Evolutionary conservation across 1,140 invertebrate genomes (phyloP).

Genomic region (Neodiprion fabricii): DNA sequence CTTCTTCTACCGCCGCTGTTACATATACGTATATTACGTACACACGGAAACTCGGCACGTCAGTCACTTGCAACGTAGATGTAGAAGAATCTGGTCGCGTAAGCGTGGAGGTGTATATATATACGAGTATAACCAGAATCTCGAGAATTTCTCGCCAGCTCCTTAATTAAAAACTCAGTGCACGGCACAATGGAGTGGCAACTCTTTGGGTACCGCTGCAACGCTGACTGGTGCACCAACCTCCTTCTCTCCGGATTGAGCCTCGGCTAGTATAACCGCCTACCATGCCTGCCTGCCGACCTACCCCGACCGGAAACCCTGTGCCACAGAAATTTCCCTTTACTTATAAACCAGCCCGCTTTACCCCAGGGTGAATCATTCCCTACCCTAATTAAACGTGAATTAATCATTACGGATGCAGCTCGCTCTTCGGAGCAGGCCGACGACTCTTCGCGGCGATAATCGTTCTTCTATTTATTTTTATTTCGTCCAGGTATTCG

Average conservation of each 20-base stretch:
- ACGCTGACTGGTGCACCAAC: neutral
- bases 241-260: neutral
- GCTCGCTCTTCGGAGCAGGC: too few relatives aligned
- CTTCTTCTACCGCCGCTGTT: too few relatives aligned
- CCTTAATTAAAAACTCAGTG: constrained; percentile 51
- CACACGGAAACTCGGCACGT: neutral
- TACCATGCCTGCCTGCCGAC: too few relatives aligned
- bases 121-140: constrained; percentile 18
- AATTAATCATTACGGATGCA: too few relatives aligned
- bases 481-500: too few relatives aligned
- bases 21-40: neutral
- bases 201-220: constrained; percentile 40
- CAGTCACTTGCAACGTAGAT: neutral
- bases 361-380: neutral
- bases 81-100: too few relatives aligned
- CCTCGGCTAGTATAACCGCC: too few relatives aligned
- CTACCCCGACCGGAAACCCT: too few relatives aligned
- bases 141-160: constrained; percentile 43
- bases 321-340: too few relatives aligned
- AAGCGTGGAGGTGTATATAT: constrained; percentile 15
- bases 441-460: too few relatives aligned
- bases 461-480: too few relatives aligned
- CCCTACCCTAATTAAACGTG: neutral
- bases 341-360: too few relatives aligned
- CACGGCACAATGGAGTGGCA: constrained; percentile 50